A percentile compares a stretch with the other conserved stretches of the same genome.
phyloP scores from a whole-genome alignment of 2,113 vertebrate genomes.

The Mixornis gularis region DNA sequence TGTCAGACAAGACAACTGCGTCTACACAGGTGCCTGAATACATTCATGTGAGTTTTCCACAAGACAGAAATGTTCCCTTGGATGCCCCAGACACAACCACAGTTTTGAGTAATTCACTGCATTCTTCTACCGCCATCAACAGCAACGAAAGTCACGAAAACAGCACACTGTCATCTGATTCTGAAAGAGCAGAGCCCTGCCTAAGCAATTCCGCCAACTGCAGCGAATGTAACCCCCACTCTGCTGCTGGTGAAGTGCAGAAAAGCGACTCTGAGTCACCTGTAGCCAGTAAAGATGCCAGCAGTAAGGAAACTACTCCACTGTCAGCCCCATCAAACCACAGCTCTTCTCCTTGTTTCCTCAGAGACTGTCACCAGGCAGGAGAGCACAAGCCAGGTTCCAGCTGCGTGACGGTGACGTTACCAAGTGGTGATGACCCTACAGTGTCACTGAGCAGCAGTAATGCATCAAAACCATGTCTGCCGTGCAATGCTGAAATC shows the following conservation, averaged over 20 bases:
- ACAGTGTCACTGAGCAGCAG: not conserved
- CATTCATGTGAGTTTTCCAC: conserved; percentile 51
- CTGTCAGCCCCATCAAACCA: conserved; percentile 51
- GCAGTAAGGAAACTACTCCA: conserved; percentile 28
- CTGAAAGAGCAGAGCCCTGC: conserved; percentile 12
- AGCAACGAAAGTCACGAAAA: not conserved
- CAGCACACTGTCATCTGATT: not conserved
- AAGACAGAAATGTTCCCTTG: not conserved
- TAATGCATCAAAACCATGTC: not conserved
- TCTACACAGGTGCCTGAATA: conserved; percentile 75
- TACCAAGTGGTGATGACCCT: not conserved
- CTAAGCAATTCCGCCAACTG: not conserved
- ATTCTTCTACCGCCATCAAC: not conserved
- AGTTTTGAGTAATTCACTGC: not conserved
- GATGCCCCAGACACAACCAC: not conserved
- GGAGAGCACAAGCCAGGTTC: not conserved
- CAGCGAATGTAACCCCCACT: not conserved
- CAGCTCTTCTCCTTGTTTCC: conserved; percentile 1
- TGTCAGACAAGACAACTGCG: conserved; percentile 60
- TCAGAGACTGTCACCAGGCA: conserved; percentile 34
- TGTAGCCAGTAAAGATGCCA: conserved; percentile 40
- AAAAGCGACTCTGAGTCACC: not conserved
- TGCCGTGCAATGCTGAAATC: not conserved
- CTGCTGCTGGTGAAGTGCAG: not conserved
- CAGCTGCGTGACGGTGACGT: not conserved